Evolutionary conservation across 2,888 invertebrate species (phyloP).

Genomic region (Brachyptera putata): DNA sequence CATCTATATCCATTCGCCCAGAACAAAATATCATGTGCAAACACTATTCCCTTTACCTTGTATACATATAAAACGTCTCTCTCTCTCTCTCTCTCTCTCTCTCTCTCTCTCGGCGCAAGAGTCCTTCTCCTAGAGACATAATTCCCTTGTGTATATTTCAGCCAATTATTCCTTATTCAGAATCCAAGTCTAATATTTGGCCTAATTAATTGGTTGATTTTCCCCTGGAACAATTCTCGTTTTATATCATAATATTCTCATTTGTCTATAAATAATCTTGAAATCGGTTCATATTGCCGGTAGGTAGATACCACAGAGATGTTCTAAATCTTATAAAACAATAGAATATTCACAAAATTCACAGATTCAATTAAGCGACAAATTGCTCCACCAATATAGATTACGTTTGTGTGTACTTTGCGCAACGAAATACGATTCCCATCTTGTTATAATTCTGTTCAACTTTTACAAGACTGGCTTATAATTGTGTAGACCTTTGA

Average conservation of each 20-base stretch:
- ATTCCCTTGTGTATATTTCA: constrained; percentile 19
- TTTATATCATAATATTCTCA: too few species aligned
- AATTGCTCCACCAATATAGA: background rate
- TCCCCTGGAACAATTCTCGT: constrained; percentile 24
- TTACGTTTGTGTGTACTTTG: background rate
- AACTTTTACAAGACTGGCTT: too few species aligned
- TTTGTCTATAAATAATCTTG: too few species aligned
- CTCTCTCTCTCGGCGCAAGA: background rate
- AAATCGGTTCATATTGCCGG: too few species aligned
- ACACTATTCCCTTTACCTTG: too few species aligned
- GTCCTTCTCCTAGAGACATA: background rate
- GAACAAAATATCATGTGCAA: constrained; percentile 26
- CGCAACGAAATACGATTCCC: too few species aligned
- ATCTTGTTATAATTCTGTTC: too few species aligned
- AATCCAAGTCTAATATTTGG: constrained; percentile 34
- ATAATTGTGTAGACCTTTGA: too few species aligned
- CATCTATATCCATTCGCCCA: constrained; percentile 25
- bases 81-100: background rate
- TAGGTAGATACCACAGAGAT: background rate
- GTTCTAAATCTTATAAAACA: constrained; percentile 5
- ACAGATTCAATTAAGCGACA: constrained; percentile 3
- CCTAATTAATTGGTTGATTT: constrained; percentile 36
- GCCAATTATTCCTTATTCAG: constrained; percentile 15
- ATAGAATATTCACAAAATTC: background rate
- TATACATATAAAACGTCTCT: too few species aligned